Percentiles rank a stretch among this genome's conserved stretches.
Evolutionary conservation across 2,113 vertebrate genomes (phyloP).

Genomic region (Lagopus muta): DNA sequence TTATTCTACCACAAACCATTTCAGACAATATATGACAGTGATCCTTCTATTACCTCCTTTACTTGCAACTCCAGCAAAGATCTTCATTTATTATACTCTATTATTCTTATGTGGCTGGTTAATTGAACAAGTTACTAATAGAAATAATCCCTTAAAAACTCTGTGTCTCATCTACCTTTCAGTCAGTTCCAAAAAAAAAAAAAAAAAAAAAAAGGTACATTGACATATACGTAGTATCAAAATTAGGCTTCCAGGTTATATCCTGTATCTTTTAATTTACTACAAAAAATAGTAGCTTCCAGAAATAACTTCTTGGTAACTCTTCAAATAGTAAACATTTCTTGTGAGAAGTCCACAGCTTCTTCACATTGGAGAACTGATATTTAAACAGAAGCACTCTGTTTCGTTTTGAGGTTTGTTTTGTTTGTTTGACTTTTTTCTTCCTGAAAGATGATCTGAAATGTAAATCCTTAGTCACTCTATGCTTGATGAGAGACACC

Average conservation of each 20-base stretch:
- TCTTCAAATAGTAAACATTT: not conserved
- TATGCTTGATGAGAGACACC: not conserved
- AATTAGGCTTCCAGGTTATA: not conserved
- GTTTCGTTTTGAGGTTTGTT: not conserved
- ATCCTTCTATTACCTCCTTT: not conserved
- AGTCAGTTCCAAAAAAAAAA: not conserved
- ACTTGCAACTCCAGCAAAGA: not conserved
- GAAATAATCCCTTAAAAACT: not conserved
- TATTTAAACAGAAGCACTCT: not conserved
- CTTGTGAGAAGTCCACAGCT: not conserved
- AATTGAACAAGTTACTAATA: not conserved
- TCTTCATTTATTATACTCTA: not conserved
- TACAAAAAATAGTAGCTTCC: not conserved
- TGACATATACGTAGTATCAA: not conserved
- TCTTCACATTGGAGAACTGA: not conserved
- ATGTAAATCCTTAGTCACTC: not conserved
- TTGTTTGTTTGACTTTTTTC: not conserved
- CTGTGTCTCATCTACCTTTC: not conserved
- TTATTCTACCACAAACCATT: conserved; percentile 8
- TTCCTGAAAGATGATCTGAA: not conserved
- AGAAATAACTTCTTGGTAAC: not conserved
- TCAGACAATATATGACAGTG: not conserved
- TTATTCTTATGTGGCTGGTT: not conserved
- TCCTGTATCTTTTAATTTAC: not conserved
- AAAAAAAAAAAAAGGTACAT: not conserved